These are phyloP conservation scores for Uromys caudimaculatus DNA, from an alignment of 2,797 vertebrate species.

Conservation along the genomic window DNA sequence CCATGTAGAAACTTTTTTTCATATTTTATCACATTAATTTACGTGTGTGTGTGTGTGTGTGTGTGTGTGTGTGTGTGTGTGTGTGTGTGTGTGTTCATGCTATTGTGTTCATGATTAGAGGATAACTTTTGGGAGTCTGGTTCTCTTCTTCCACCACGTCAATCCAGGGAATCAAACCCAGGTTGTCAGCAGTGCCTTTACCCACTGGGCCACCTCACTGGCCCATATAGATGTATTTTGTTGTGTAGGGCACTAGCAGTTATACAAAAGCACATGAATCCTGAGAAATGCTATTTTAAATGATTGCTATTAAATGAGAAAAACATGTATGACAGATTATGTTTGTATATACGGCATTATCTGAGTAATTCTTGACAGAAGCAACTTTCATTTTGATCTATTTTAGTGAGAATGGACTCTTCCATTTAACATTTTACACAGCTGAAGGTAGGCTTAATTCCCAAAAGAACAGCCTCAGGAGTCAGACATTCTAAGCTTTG, in stretches of 20 bases:
- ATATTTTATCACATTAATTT: not conserved
- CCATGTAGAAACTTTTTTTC: not conserved
- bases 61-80: too few relatives aligned
- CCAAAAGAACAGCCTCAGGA: not conserved
- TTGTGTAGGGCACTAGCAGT: not conserved
- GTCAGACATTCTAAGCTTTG: not conserved
- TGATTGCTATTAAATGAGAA: slow-evolving; percentile 10
- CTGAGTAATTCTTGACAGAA: slow-evolving; percentile 23
- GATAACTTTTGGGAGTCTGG: not conserved
- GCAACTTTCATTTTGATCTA: slow-evolving; percentile 9
- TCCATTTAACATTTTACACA: not conserved
- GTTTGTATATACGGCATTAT: not conserved
- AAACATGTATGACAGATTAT: not conserved
- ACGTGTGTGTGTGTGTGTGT: not conserved
- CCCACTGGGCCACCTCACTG: not conserved
- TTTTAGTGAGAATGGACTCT: slow-evolving; percentile 16
- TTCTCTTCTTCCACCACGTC: not conserved
- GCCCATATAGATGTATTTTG: not conserved
- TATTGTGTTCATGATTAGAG: not conserved
- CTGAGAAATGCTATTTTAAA: slow-evolving; percentile 26
- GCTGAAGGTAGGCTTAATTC: not conserved
- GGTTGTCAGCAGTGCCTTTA: not conserved
- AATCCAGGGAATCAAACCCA: not conserved
- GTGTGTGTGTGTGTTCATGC: not conserved
- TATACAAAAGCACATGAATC: slow-evolving; percentile 29